Base-by-base conservation (phyloP, 2,113 vertebrate species). In the Corythornis cristatus region DNA sequence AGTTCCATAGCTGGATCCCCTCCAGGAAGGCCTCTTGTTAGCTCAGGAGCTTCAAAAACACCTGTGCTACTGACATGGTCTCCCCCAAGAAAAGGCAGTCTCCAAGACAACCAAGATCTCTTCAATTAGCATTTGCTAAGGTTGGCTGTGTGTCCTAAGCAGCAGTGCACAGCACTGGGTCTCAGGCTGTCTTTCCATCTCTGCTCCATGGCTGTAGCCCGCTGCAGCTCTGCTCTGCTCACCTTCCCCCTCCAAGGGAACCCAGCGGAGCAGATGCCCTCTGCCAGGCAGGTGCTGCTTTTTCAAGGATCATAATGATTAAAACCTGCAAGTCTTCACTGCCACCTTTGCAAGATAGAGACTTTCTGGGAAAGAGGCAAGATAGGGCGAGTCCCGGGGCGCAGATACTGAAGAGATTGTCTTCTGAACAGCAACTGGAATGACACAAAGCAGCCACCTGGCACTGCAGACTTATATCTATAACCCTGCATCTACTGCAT, bases 51-150 rank as follows among this genome's bases (percentile, higher is more conserved):
- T 58, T 57, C 66, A 21, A 48, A 40, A 35, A 8, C 40, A 75
- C 31, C 78, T 54, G 15, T 53, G 46, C 37, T 83, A 12, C 33
- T 21, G 68, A 29, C 31, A 31, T 2, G 22, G 40, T 46, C 14
- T 45, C 8, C 40, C 31, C n/a, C 21, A 61, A 40, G 76, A 91
- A 66, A 8, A 84, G 26, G 14, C 22, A 42, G 19, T 60, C 75
- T 89, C 91, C 86, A 68, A 82, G 77, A 66, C 79, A 93, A 93
- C 74, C 40, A 58, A n/a, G 29, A 85, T 26, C 43, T 84, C 65
- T 37, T 50, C 56, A 72, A 6, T 56, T 31, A 92, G 53, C 51
- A 54, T 14, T 43, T 70, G 57, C 13, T 72, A 3, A 65, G 66
- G 28, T 6, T 65, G 80, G 65, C 86, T 16, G 15, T 6, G 40